Base-by-base conservation (phyloP, 2,113 vertebrate genomes). In the Strix uralensis region DNA sequence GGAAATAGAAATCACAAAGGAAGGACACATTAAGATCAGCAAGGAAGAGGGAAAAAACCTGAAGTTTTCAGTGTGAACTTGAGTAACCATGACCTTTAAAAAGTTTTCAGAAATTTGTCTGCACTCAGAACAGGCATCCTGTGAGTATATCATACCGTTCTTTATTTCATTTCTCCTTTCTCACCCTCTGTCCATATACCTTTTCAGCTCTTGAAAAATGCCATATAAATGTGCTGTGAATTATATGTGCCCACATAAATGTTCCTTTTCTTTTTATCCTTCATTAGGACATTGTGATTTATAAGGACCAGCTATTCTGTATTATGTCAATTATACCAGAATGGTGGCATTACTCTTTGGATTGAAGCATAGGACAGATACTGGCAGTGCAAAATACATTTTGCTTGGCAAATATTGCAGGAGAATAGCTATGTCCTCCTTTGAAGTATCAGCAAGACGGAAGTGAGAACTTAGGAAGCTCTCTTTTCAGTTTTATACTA, bases 241-340 rank as follows among this genome's bases (percentile, higher is more conserved):
- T 95, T 95, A 92, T 61, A 40, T 49, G 86, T 85, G 58, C 83
- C 74, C 74, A 77, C 77, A 58, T 80, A 90, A 96, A 94, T 67
- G 94, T 94, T 95, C 88, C 77, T 85, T 93, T 87, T 65, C 92
- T 93, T 94, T 94, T 95, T 92, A 90, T 36, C 89, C 79, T 96
- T 96, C 85, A 69, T 90, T 93, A 93, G 91, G 85, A 81, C 88
- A 78, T 25, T 73, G 90, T 95, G 94, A 96, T 97, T 97, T 95
- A 95, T 90, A 84, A 75, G 17, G 83, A 65, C 54, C 21, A 27
- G 44, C 51, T 73, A 38, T 91, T 90, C 59, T 54, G 42, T 82
- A 38, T 66, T 75, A 49, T 86, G 92, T 85, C 94, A 89, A 15
- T 96, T 85, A 88, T 73, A 85, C 91, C 22, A 42, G 73, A 96